A percentile compares a stretch with the other conserved stretches of the same genome.
Conservation (phyloP, 37 sponge, comb jelly and placozoan genomes). For the Agelas oroides region DNA sequence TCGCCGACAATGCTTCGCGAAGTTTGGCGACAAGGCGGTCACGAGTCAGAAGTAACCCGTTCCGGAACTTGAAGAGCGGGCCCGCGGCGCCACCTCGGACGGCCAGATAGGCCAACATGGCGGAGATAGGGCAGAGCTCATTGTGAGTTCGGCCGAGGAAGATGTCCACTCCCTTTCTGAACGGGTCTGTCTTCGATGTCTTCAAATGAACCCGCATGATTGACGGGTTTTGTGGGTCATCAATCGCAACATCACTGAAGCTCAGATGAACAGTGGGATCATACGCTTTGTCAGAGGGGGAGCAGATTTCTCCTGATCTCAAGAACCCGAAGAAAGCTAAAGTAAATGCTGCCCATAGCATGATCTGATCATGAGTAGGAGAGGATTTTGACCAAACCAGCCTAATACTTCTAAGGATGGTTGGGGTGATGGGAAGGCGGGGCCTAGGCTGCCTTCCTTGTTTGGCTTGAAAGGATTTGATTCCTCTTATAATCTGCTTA, state of each 20-base stretch:
- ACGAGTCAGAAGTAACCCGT: constrained; percentile 28
- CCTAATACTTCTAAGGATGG: background rate
- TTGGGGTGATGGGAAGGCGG: constrained; percentile 38
- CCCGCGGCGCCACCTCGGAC: constrained; percentile 9
- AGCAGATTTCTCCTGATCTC: constrained; percentile 36
- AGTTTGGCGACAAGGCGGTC: constrained; percentile 13
- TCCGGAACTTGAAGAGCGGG: constrained; percentile 21
- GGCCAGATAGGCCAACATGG: constrained; percentile 35
- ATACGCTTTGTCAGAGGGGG: background rate
- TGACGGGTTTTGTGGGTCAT: constrained; percentile 5
- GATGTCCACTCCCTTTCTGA: constrained; percentile 30
- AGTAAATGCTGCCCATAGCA: constrained; percentile 55
- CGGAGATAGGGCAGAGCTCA: constrained; percentile 28
- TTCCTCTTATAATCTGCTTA: background rate
- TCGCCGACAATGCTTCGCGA: background rate
- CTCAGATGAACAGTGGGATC: constrained; percentile 4
- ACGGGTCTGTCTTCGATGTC: constrained; percentile 59
- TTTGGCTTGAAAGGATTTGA: background rate
- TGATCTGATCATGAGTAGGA: background rate
- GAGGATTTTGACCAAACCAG: constrained; percentile 4
- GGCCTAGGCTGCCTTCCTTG: background rate
- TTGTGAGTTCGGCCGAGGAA: constrained; percentile 16
- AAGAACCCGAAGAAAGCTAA: constrained; percentile 47
- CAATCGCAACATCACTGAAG: constrained; percentile 21
- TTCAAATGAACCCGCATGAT: constrained; percentile 17